These are phyloP conservation scores for Sesamia inferens DNA, from an alignment of 2,888 invertebrate species.

Conservation along the genomic window DNA sequence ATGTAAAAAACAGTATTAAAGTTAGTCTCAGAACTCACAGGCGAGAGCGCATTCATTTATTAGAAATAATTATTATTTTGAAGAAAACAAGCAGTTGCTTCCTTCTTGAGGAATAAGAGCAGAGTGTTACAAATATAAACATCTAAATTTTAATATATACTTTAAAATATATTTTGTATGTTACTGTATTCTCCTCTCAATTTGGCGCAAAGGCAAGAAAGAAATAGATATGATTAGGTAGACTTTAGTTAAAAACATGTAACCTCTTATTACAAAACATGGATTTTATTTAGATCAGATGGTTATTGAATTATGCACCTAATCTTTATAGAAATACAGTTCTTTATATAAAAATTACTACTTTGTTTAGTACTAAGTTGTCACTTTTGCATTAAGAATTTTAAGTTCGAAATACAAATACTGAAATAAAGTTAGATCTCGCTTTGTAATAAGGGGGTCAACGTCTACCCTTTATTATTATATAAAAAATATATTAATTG, in stretches of 20 bases:
- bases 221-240: not conserved
- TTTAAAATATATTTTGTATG: not conserved
- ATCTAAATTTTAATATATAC: not conserved
- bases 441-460: too few species aligned
- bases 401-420: too few species aligned
- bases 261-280: too few species aligned
- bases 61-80: not conserved
- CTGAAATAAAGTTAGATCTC: too few species aligned
- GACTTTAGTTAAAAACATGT: not conserved
- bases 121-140: not conserved
- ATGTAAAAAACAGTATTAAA: constrained; percentile 32
- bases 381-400: too few species aligned
- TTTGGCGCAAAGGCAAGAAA: not conserved
- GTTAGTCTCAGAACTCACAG: not conserved
- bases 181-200: not conserved
- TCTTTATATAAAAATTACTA: too few species aligned
- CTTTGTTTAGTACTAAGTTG: too few species aligned
- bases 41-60: too few species aligned
- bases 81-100: not conserved
- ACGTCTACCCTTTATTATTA: not conserved
- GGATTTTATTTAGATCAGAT: too few species aligned
- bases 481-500: not conserved
- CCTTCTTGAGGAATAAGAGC: not conserved
- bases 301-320: too few species aligned
- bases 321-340: too few species aligned